Percentiles rank a stretch among this genome's conserved stretches.
These are phyloP conservation scores for Salarias fasciatus DNA, from an alignment of 2,797 vertebrate species.

Conservation along the genomic window DNA sequence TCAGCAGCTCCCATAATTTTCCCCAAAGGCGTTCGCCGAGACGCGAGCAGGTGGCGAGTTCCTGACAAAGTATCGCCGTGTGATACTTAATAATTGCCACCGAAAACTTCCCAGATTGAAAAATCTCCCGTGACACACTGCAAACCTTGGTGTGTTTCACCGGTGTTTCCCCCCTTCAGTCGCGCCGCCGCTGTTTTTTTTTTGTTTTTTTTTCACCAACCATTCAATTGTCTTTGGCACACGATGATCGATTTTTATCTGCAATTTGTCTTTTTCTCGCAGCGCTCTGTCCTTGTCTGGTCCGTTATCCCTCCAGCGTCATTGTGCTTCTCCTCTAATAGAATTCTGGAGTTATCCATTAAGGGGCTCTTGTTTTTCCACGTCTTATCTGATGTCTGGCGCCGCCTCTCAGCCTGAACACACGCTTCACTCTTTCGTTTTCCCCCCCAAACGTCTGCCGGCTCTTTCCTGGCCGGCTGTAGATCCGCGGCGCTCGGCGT, in stretches of 20 bases:
- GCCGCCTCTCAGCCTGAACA: conserved; percentile 24
- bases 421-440: conserved; percentile 25
- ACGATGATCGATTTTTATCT: conserved; percentile 42
- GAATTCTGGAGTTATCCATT: conserved; percentile 45
- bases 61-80: conserved; percentile 10
- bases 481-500: neutral
- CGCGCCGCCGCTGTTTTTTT: conserved; percentile 2
- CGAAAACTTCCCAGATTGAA: neutral
- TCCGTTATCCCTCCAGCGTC: conserved; percentile 11
- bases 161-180: neutral
- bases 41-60: conserved; percentile 16
- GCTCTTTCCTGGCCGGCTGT: conserved; percentile 9
- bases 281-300: conserved; percentile 34
- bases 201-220: neutral
- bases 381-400: conserved; percentile 51
- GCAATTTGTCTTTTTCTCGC: conserved; percentile 40
- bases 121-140: neutral
- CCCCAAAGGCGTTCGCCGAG: neutral
- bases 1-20: conserved; percentile 16
- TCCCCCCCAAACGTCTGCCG: conserved; percentile 9
- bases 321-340: conserved; percentile 44
- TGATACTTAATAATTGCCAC: conserved; percentile 5
- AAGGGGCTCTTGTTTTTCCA: conserved; percentile 47
- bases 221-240: conserved; percentile 20
- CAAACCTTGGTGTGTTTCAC: conserved; percentile 1